Conservation (phyloP, 2,888 invertebrate genomes). For the Erannis defoliaria region DNA sequence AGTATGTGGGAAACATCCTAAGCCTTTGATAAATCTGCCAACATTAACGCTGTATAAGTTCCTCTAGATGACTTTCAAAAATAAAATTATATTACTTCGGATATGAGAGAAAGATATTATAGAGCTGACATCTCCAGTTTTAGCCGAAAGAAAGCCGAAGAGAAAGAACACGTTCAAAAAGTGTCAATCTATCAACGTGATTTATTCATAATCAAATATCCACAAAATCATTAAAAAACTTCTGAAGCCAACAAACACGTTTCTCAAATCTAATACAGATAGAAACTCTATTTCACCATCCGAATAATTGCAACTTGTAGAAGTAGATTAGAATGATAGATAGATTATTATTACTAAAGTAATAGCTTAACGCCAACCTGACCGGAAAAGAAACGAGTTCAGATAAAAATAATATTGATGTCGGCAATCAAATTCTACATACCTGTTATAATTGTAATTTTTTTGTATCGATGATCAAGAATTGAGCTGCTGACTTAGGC, state of each 20-base stretch:
- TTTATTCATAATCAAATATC: constrained; percentile 3
- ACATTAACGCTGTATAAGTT: too few relatives aligned
- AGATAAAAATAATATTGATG: constrained; percentile 29
- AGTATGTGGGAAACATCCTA: too few relatives aligned
- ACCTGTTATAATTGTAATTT: constrained; percentile 21
- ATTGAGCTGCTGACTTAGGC: constrained; percentile 10
- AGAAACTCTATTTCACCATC: constrained; percentile 3
- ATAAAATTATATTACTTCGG: too few relatives aligned
- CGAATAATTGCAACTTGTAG: constrained; percentile 16
- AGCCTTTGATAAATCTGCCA: too few relatives aligned
- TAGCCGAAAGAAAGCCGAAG: background rate
- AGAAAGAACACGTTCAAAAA: background rate
- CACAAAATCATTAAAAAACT: constrained; percentile 1
- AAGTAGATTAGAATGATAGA: constrained; percentile 30
- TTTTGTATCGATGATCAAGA: constrained; percentile 6
- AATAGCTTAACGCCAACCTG: constrained; percentile 28
- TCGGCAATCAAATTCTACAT: constrained; percentile 23
- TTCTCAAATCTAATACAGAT: background rate
- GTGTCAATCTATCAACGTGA: constrained; percentile 3
- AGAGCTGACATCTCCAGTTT: too few relatives aligned
- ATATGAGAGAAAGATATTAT: too few relatives aligned
- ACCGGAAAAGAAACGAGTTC: constrained; percentile 34
- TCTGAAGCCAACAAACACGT: background rate
- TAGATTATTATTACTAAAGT: constrained; percentile 34
- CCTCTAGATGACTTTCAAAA: too few relatives aligned